A percentile compares a stretch with the other conserved stretches of the same genome.
These are phyloP conservation scores for Callipepla squamata DNA, from an alignment of 2,113 vertebrate species.

Conservation along the genomic window DNA sequence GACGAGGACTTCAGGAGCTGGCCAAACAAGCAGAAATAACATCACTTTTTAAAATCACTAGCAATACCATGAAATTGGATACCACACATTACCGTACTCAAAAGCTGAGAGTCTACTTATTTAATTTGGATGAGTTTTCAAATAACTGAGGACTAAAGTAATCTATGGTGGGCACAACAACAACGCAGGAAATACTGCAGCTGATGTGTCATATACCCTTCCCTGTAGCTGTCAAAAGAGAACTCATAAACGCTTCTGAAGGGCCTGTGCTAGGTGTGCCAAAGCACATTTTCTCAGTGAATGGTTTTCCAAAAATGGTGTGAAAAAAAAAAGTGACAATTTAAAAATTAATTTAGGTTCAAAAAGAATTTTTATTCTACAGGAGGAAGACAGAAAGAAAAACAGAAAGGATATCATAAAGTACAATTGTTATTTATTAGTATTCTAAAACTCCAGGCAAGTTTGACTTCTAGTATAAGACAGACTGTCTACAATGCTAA, in stretches of 20 bases:
- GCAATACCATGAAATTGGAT: background rate
- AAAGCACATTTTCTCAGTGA: background rate
- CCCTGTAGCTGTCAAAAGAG: background rate
- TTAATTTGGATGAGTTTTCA: conserved; percentile 42
- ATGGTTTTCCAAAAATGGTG: background rate
- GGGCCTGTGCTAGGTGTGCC: background rate
- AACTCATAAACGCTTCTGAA: background rate
- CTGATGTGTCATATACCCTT: background rate
- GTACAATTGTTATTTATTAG: background rate
- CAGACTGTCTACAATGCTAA: background rate
- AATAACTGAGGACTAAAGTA: conserved; percentile 14
- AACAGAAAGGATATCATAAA: background rate
- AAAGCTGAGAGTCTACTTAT: background rate
- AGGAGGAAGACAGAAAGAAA: background rate
- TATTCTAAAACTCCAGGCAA: background rate
- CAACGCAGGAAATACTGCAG: background rate
- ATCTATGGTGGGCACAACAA: background rate
- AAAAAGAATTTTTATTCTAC: background rate
- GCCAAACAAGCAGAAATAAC: background rate
- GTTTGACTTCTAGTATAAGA: background rate
- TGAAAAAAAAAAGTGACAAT: background rate
- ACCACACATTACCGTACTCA: background rate
- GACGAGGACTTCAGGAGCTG: background rate
- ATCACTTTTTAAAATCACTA: background rate
- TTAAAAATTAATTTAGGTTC: background rate